These are phyloP conservation scores for Gopherus flavomarginatus DNA, from an alignment of 2,113 vertebrate genomes.

Conservation along the genomic window DNA sequence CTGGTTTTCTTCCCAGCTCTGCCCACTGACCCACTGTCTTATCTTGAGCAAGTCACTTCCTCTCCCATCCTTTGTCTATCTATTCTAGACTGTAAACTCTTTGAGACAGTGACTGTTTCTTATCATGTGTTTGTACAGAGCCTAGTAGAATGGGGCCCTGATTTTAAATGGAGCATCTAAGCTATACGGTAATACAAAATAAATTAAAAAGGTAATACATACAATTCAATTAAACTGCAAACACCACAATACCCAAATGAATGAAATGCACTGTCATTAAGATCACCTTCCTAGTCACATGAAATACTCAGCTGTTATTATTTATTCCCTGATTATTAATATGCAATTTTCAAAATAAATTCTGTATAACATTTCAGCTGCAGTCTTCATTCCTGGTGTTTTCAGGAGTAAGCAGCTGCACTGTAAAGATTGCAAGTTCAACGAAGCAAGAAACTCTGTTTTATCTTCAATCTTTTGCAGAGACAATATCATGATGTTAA, in stretches of 20 bases:
- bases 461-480: conserved; percentile 15
- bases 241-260: neutral
- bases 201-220: neutral
- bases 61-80: neutral
- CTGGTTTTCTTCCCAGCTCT: neutral
- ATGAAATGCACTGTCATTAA: neutral
- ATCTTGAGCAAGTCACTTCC: neutral
- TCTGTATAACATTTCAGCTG: conserved; percentile 70
- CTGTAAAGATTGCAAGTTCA: conserved; percentile 40
- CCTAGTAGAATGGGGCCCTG: neutral
- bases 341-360: conserved; percentile 68
- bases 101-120: too few species aligned
- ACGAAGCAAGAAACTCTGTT: conserved; percentile 48
- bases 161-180: neutral
- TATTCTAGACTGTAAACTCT: neutral
- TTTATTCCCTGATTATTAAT: conserved; percentile 71
- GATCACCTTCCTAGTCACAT: conserved; percentile 53
- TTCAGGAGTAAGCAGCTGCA: conserved; percentile 68
- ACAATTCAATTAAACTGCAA: neutral
- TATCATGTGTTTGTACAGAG: neutral
- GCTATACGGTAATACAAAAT: neutral
- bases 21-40: neutral
- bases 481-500: conserved; percentile 36
- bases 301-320: conserved; percentile 72
- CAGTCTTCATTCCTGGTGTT: conserved; percentile 74